Evolutionary conservation across 2,888 invertebrate genomes (phyloP), one percentile per base, ranked within the genome.

Genomic region (Rapana venosa): DNA sequence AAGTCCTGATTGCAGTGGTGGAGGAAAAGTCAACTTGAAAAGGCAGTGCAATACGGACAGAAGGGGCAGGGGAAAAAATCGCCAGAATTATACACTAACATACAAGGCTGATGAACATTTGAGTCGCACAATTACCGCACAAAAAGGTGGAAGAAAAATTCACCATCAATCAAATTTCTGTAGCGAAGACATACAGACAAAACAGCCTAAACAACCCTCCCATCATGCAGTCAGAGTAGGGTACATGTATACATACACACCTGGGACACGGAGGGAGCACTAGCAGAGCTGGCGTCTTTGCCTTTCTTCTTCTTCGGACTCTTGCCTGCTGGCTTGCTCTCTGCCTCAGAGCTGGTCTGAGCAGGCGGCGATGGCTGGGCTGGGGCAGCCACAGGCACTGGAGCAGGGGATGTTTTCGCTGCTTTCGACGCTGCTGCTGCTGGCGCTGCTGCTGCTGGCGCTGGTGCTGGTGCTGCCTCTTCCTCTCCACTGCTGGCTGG

Each of bases 301-400:
- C 87, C 87, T 13, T 77, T 88, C 87, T 91, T 90, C 84, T 90
- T 91, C 87, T 90, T 87, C n/a, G 81, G 79, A 26, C 88, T 91
- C 36, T 90, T 90, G 56, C 17, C 47, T 56, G 86, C 86, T 13
- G 90, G 87, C 84, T 90, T 87, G 70, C 32, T 74, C 32, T 90
- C 83, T 13, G 74, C 74, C 20, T 35, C 66, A 26, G 87, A n/a
- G 32, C 88, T 74, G 88, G 88, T n/a, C 86, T 87, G n/a, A 2
- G 56, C 87, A 47, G 66, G 87, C 20, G 61, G 58, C 8, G 87
- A 70, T 1, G 74, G 30, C 30, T 26, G n/a, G 26, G 74, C n/a
- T 32, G 47, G 70, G 74, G 13, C 74, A 30, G 35, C 85, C 26
- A 30, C 30, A 22, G 30, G 32, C 26, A 79, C 86, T 2, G 32